A percentile compares a stretch with the other conserved stretches of the same genome.
These are phyloP conservation scores for Campopleginae sp. DNA, from an alignment of 2,888 invertebrate genomes.

Conservation along the genomic window DNA sequence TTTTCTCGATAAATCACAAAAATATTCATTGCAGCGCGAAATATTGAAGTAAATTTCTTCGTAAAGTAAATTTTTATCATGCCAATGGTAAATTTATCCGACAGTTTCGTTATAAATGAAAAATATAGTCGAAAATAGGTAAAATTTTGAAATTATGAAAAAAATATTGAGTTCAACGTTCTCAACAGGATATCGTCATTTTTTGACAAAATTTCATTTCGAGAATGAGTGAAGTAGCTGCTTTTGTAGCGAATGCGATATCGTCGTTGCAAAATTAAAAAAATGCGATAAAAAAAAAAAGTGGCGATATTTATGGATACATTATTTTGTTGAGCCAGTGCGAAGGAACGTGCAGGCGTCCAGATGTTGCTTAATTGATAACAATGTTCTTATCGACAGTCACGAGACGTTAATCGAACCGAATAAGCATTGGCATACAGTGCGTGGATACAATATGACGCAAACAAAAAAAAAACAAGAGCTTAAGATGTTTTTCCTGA, in stretches of 20 bases:
- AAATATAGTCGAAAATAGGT: too few relatives aligned
- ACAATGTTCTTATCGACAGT: conserved; percentile 46
- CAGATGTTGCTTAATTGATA: conserved; percentile 41
- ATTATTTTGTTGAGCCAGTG: neutral
- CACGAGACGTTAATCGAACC: conserved; percentile 33
- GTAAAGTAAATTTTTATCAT: too few relatives aligned
- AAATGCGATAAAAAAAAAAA: neutral
- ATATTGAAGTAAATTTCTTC: too few relatives aligned
- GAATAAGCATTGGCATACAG: conserved; percentile 19
- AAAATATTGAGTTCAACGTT: too few relatives aligned
- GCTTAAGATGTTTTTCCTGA: conserved; percentile 6
- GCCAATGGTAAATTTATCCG: too few relatives aligned
- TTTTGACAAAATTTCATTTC: too few relatives aligned
- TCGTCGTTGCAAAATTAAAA: neutral
- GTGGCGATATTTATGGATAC: neutral
- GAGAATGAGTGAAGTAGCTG: neutral
- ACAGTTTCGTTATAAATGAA: too few relatives aligned
- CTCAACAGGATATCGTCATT: too few relatives aligned
- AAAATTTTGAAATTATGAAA: too few relatives aligned
- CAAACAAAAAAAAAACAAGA: neutral
- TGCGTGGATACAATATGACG: neutral
- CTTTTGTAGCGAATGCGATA: neutral
- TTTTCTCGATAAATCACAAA: too few relatives aligned
- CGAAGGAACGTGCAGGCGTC: neutral
- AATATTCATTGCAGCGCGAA: too few relatives aligned